Conservation (phyloP, 2,113 vertebrate species). For the Pteruthius melanotis region DNA sequence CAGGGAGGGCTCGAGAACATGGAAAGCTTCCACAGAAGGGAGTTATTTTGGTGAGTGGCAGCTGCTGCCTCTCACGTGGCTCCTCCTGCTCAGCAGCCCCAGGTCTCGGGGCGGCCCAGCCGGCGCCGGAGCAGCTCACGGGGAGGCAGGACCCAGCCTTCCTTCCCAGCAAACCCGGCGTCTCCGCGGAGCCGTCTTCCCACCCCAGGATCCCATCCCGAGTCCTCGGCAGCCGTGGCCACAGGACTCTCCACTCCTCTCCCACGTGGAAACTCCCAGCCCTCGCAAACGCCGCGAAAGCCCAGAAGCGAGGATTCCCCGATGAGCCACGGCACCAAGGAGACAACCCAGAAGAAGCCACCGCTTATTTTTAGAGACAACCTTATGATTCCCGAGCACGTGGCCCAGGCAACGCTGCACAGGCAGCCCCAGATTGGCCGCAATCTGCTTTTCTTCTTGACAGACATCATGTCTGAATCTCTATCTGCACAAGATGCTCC, state of each 20-base stretch:
- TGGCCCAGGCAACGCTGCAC: neutral
- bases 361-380: conserved; percentile 55
- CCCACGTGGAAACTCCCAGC: conserved; percentile 4
- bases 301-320: neutral
- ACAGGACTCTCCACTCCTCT: neutral
- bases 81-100: neutral
- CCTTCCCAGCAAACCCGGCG: neutral
- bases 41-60: conserved; percentile 19
- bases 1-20: neutral
- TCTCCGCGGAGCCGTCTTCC: fast-evolving
- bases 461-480: conserved; percentile 58
- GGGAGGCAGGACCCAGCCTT: neutral
- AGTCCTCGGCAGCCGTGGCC: neutral
- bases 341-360: conserved; percentile 13
- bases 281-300: neutral
- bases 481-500: conserved; percentile 41
- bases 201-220: neutral
- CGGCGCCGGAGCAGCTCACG: neutral
- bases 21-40: neutral
- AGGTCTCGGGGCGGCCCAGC: neutral
- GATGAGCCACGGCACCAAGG: neutral
- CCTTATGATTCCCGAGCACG: conserved; percentile 24
- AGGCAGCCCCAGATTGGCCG: conserved; percentile 34
- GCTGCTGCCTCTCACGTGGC: neutral
- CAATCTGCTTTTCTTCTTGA: conserved; percentile 59